Base-by-base conservation (phyloP, 2,888 invertebrate species). In the Metalampra italica region DNA sequence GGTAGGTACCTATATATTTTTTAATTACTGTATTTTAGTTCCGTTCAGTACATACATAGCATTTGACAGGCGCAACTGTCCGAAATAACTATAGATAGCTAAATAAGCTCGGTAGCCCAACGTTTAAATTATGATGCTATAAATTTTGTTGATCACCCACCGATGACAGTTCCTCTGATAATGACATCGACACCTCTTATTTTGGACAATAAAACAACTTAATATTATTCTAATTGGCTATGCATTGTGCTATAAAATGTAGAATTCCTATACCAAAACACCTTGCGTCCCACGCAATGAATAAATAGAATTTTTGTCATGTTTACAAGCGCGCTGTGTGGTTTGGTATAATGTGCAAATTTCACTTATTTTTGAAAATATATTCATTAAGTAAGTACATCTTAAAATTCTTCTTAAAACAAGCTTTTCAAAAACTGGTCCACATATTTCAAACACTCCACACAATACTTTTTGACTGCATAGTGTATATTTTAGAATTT, bases 121-220 rank as follows among this genome's bases (percentile, higher is more conserved):
- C 50, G 51, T 56, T 59, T 62, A 57, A 59, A 59, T 46, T 46
- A 50, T 52, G 55, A 43, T 3, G 55, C 46, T 48, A 62, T 68
- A 69, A 68, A 71, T 66, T 64, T 61, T 55, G 46, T 49, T 51
- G 57, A 62, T 57, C 53, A 60, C 52, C 49, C 40, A 36, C 13
- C 32, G 61, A 46, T 60, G 66, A 70, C 68, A 70, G 55, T 46
- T 42, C 47, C 39, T 47, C 50, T 49, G 54, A 66, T 63, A 58
- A 54, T 53, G 58, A 53, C 59, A 54, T 56, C 60, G 52, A 60
- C 56, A 59, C 55, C 54, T 57, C 55, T 56, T 57, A 54, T 53
- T 54, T 47, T 47, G 5, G 39, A 40, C 14, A 36, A 30, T 44
- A 46, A 50, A 49, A 57, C 53, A 55, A 48, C 57, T 56, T 59